Conservation (phyloP, 2,797 vertebrate genomes). For the Nyctibius grandis region DNA sequence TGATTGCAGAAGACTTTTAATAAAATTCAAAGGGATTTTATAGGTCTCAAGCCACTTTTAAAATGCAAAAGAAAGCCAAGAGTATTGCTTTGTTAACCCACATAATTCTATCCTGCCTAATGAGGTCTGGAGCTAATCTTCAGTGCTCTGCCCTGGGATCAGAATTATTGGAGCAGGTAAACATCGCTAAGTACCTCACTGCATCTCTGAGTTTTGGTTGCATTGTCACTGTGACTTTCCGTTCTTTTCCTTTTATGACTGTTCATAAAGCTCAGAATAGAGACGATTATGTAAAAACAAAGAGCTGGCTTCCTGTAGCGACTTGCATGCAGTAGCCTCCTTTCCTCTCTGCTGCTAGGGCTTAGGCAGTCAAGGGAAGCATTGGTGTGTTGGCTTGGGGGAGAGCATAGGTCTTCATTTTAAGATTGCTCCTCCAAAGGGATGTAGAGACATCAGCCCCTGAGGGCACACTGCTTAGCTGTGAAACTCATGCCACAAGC, state of each 20-base stretch:
- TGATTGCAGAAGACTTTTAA: constrained; percentile 61
- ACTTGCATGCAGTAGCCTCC: neutral
- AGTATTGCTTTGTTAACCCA: constrained; percentile 68
- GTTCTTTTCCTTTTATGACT: neutral
- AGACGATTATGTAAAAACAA: neutral
- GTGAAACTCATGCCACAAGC: neutral
- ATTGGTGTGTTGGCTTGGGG: neutral
- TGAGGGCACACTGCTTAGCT: neutral
- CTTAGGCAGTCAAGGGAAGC: neutral
- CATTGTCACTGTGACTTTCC: neutral
- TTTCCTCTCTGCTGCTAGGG: neutral
- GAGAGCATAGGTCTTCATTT: neutral
- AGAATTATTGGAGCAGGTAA: constrained; percentile 68
- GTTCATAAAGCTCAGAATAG: constrained; percentile 7
- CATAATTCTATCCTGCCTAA: constrained; percentile 67
- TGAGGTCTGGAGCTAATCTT: constrained; percentile 67
- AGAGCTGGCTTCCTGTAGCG: neutral
- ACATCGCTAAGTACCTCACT: constrained; percentile 16
- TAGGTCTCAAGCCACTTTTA: constrained; percentile 72
- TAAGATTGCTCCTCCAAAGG: neutral
- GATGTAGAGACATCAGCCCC: neutral
- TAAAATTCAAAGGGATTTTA: constrained; percentile 73
- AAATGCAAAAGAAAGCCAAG: constrained; percentile 67
- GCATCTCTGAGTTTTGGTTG: constrained; percentile 6
- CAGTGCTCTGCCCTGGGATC: constrained; percentile 48